Evolutionary conservation across 1,140 invertebrate species (phyloP), one percentile per base, ranked within the genome.

Genomic region (Olivierus martensii): DNA sequence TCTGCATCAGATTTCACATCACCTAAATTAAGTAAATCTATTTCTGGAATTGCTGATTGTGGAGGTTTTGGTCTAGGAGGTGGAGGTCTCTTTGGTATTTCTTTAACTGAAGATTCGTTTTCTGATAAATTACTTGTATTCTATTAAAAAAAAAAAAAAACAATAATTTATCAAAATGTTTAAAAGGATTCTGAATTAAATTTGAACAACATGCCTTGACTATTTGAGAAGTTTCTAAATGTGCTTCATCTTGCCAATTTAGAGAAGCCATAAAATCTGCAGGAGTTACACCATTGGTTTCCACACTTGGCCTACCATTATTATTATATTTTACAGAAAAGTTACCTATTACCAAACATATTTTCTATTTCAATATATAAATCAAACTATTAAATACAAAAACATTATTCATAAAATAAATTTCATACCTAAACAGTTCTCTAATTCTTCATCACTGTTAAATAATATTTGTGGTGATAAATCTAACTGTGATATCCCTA

Each of bases 371-470:
- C n/a, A n/a, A n/a, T n/a, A n/a, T n/a, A n/a, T n/a, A n/a, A n/a
- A n/a, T n/a, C n/a, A n/a, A n/a, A n/a, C n/a, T n/a, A n/a, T n/a
- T n/a, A n/a, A n/a, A n/a, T n/a, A n/a, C n/a, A n/a, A n/a, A n/a
- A n/a, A n/a, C n/a, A n/a, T n/a, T n/a, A n/a, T n/a, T n/a, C n/a
- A 47, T 36, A 10, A 15, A 47, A 47, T 47, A 35, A 21, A 28
- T 35, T 15, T 47, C 17, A 22, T 35, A 52, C 55, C 22, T 52
- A 55, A 49, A 39, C 49, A 52, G 10, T 47, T 84, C 45, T 87
- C 83, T 67, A 82, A 79, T 68, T 94, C 90, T 37, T 88, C 71
- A 52, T 80, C 80, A 1, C 79, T 82, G 14, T 80, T 79, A 65
- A 92, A 93, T 0, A 92, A 66, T 3, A 80, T 71, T 53, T 75